Base-by-base conservation (phyloP, 2,888 invertebrate genomes). In the Taenaris catops region DNA sequence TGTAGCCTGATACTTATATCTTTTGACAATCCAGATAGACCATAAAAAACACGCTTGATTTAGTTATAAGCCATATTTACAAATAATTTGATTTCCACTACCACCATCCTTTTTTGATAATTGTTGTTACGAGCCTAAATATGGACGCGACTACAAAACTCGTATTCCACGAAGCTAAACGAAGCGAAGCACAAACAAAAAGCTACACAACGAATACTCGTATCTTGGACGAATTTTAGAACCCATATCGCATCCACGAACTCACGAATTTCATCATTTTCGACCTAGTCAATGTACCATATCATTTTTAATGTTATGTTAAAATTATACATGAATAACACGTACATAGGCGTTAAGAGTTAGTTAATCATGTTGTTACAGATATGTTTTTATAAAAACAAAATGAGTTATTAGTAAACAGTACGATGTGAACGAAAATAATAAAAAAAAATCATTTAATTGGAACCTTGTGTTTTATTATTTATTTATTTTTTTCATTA, bases 351-450 rank as follows among this genome's bases (percentile, higher is more conserved):
- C n/a, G n/a, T 45, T 78, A 81, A 81, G 76, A 59, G 65, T 75
- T 75, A 78, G 74, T 70, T 75, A 74, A 71, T 72, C 74, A 78
- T 74, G 76, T 81, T 84, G 83, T 84, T 83, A 79, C 70, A 73
- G 59, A 83, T 78, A 76, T 81, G 80, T 84, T 86, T 83, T 83
- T 80, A 81, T 78, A 81, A 73, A 75, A 76, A 68, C 34, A 34
- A 71, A 76, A 72, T 69, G 72, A 68, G 73, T 78, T 79, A 69
- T 64, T 83, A 83, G 80, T 58, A 46, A 32, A 69, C 72, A 72
- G 71, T 80, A 81, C 49, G 79, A 83, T 81, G 83, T 86, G 83
- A 80, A 78, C 63, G 66, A 76, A 80, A 68, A 79, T 76, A 76
- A n/a, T n/a, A n/a, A n/a, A 80, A 78, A 79, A 79, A 79, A 79